Base-by-base conservation (phyloP, 2,797 vertebrate species). In the Staurois parvus region DNA sequence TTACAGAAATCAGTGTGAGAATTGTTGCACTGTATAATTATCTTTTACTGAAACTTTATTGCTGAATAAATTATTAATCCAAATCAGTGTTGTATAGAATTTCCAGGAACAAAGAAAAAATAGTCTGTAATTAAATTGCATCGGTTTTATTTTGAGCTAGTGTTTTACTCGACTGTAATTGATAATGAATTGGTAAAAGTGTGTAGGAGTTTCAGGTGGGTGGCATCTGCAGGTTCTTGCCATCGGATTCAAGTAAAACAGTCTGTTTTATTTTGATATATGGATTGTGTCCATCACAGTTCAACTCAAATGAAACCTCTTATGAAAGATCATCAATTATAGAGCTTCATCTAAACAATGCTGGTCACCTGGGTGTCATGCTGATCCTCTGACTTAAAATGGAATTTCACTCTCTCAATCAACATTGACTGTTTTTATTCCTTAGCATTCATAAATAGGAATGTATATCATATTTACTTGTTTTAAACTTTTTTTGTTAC, bases 41-140 rank as follows among this genome's bases (percentile, higher is more conserved):
- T 94, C 93, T 94, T 94, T 86, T 93, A 93, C 89, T 93, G 92
- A 94, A 94, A 94, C 92, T 92, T 95, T 92, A 94, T 93, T 95
- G 91, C 93, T 91, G 91, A 95, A 95, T 96, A 92, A 95, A 95
- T 95, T 95, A 95, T 95, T 95, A 95, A 95, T 95, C 94, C 94
- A 91, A 94, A 95, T 94, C 93, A 93, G 92, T 93, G 94, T 95
- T 95, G 92, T 95, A 91, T 94, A 91, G 93, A 94, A 95, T 95
- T 95, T 95, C 92, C 88, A 64, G 91, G 93, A 94, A 94, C 93
- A 92, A 90, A 91, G 88, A 92, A 94, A 91, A 91, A 95, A 93
- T 92, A 95, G 93, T 91, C 90, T 95, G 91, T 94, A 94, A 95
- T 95, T 95, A 95, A 94, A 94, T 95, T 92, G 92, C 88, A 89